phyloP scores from a whole-genome alignment of 2,113 vertebrate genomes.

The Puntigrus tetrazona region DNA sequence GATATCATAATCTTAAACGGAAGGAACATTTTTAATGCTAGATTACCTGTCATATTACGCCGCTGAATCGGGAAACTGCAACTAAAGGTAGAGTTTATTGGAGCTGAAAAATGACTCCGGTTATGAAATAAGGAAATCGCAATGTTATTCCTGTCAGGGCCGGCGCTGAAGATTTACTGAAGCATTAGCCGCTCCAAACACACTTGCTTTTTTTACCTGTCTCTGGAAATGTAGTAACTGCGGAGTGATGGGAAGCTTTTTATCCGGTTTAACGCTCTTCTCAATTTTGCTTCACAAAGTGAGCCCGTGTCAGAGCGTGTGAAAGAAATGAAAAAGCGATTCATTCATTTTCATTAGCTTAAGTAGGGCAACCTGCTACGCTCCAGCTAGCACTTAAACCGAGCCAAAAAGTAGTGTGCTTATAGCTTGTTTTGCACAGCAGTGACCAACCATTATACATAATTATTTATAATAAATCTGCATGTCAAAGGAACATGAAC shows the following conservation, averaged over 20 bases:
- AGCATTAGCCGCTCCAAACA: not conserved
- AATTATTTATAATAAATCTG: not conserved
- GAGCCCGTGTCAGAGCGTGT: not conserved
- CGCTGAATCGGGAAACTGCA: slow-evolving; percentile 4
- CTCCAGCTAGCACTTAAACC: slow-evolving; percentile 1
- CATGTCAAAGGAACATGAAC: not conserved
- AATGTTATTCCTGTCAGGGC: not conserved
- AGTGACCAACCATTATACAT: not conserved
- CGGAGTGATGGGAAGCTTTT: not conserved
- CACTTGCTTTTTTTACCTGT: slow-evolving; percentile 9
- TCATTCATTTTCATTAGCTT: slow-evolving; percentile 39
- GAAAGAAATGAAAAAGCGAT: slow-evolving; percentile 11
- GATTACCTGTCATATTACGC: slow-evolving; percentile 24
- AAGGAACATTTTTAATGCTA: slow-evolving; percentile 38
- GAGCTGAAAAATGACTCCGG: not conserved
- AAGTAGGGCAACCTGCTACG: slow-evolving; percentile 35
- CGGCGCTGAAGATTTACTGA: slow-evolving; percentile 3
- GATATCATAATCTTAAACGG: not conserved
- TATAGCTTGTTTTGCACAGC: not conserved
- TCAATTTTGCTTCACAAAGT: slow-evolving; percentile 1
- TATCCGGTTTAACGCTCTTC: not conserved
- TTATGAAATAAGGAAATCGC: slow-evolving; percentile 9
- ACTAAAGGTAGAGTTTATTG: not conserved
- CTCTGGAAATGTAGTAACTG: slow-evolving; percentile 12
- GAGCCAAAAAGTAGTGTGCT: not conserved